A percentile compares a stretch with the other conserved stretches of the same genome.
phyloP scores from a whole-genome alignment of 2,888 invertebrate genomes.

The Drosophila stalkeri region DNA sequence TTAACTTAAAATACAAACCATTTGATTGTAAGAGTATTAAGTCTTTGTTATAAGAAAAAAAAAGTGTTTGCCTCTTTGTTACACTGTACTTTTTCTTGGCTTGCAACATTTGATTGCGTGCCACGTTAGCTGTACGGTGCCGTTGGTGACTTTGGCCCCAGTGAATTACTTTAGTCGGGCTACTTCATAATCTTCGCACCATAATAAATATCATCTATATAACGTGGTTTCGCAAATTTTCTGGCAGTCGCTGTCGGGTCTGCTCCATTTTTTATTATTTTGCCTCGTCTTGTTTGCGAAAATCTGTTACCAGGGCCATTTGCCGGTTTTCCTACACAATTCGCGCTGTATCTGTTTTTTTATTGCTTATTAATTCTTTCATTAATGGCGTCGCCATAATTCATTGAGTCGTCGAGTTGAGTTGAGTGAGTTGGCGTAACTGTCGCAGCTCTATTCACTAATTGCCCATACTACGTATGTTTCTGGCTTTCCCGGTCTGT shows the following conservation, averaged over 20 bases:
- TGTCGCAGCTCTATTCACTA: conserved; percentile 39
- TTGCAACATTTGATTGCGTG: conserved; percentile 53
- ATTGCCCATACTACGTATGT: conserved; percentile 60
- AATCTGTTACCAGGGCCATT: conserved; percentile 65
- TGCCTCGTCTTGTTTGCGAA: conserved; percentile 60
- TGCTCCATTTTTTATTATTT: conserved; percentile 43
- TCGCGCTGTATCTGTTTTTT: conserved; percentile 49
- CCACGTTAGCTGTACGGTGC: conserved; percentile 28
- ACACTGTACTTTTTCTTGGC: conserved; percentile 15
- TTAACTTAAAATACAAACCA: neutral
- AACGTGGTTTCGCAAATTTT: conserved; percentile 66
- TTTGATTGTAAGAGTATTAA: conserved; percentile 1
- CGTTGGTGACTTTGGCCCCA: conserved; percentile 20
- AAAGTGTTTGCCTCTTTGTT: conserved; percentile 16
- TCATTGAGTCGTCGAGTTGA: conserved; percentile 57
- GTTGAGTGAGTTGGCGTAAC: conserved; percentile 48
- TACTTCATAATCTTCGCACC: conserved; percentile 39
- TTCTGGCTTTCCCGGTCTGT: conserved; percentile 39
- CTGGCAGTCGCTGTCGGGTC: conserved; percentile 31
- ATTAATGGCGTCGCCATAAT: conserved; percentile 67
- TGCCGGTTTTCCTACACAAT: conserved; percentile 76
- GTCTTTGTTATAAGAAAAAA: neutral
- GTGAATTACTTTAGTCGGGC: conserved; percentile 27
- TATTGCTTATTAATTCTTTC: conserved; percentile 64
- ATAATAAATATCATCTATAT: conserved; percentile 34